These are phyloP conservation scores for Pseudopleuronectes americanus DNA, from an alignment of 2,797 vertebrate species.

Conservation along the genomic window DNA sequence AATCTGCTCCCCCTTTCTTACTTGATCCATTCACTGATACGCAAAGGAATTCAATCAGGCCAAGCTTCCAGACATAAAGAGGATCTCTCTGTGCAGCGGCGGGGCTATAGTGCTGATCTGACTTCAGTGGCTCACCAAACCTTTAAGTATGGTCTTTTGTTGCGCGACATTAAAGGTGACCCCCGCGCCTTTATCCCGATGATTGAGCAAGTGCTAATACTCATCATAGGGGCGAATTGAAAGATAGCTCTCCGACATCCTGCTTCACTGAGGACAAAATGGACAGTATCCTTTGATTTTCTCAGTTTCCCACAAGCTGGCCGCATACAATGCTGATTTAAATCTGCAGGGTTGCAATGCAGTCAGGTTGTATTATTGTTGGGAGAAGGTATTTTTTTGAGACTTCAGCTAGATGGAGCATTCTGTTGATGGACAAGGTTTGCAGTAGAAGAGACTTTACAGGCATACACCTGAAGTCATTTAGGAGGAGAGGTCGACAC, in stretches of 20 bases:
- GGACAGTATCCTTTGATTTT: slow-evolving; percentile 60
- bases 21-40: slow-evolving; percentile 86
- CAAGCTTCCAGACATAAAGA: slow-evolving; percentile 81
- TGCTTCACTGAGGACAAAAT: slow-evolving; percentile 71
- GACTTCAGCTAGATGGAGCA: neutral
- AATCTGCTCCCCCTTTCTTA: slow-evolving; percentile 80
- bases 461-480: slow-evolving; percentile 5
- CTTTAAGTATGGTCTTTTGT: slow-evolving; percentile 81
- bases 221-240: slow-evolving; percentile 75
- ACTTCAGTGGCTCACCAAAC: slow-evolving; percentile 78
- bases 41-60: slow-evolving; percentile 86
- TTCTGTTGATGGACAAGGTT: neutral
- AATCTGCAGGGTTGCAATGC: slow-evolving; percentile 50
- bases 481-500: slow-evolving; percentile 3
- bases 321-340: slow-evolving; percentile 51
- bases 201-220: slow-evolving; percentile 77
- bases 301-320: slow-evolving; percentile 25
- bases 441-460: slow-evolving; percentile 9
- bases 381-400: slow-evolving; percentile 5
- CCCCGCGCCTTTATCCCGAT: slow-evolving; percentile 71
- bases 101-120: slow-evolving; percentile 67
- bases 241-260: slow-evolving; percentile 71
- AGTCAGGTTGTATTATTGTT: slow-evolving; percentile 18
- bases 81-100: slow-evolving; percentile 73
- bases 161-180: slow-evolving; percentile 85